These are phyloP conservation scores for Polymixis flavicincta DNA, from an alignment of 2,888 invertebrate species.

Conservation along the genomic window DNA sequence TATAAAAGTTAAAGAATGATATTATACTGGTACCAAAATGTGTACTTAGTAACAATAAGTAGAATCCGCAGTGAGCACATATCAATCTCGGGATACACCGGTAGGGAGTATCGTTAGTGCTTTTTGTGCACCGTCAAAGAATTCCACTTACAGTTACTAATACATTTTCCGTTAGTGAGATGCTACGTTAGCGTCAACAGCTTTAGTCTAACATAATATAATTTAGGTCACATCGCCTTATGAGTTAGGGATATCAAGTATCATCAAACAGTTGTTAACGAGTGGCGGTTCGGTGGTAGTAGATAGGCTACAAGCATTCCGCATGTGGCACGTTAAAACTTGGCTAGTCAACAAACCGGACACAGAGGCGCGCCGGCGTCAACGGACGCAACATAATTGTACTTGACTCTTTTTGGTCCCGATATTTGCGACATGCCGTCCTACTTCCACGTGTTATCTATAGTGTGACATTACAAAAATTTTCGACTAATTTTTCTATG, in stretches of 20 bases:
- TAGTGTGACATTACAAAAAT: neutral
- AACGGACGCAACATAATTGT: neutral
- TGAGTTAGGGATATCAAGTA: neutral
- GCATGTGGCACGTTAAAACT: neutral
- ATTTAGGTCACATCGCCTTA: neutral
- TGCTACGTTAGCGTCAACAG: slow-evolving; percentile 28
- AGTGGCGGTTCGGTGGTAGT: neutral
- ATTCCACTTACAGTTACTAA: slow-evolving; percentile 10
- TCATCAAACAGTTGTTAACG: neutral
- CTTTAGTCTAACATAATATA: neutral
- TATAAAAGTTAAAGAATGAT: slow-evolving; percentile 19
- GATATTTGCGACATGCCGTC: neutral
- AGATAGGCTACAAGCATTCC: neutral
- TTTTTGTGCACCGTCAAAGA: neutral
- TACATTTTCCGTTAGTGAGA: slow-evolving; percentile 12
- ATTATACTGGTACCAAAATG: slow-evolving; percentile 4
- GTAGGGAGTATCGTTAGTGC: neutral
- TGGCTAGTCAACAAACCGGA: neutral
- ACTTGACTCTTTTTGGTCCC: neutral
- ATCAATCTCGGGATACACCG: neutral
- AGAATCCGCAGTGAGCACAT: neutral
- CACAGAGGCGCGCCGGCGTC: neutral
- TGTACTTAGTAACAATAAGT: neutral
- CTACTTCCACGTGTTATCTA: neutral
- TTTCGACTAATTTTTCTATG: neutral